phyloP scores from a whole-genome alignment of 2,888 invertebrate genomes.

The Ischnura elegans region DNA sequence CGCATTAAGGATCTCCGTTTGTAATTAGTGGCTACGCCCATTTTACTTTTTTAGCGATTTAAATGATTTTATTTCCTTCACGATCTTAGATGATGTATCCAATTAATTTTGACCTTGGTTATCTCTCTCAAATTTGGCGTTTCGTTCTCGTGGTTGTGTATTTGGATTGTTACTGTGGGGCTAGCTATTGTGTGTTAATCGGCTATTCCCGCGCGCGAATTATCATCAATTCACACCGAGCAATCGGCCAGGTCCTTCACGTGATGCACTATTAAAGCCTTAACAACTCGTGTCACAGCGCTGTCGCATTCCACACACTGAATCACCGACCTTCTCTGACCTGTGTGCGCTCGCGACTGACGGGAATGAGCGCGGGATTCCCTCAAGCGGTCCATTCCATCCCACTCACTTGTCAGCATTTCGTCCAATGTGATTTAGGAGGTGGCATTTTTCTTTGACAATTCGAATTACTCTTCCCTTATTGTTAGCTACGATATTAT shows the following conservation, averaged over 20 bases:
- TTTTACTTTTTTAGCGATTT: too few relatives aligned
- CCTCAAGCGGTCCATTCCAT: neutral
- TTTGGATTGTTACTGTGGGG: too few relatives aligned
- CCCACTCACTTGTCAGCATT: neutral
- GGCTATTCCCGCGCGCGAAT: neutral
- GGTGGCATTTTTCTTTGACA: too few relatives aligned
- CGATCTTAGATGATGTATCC: too few relatives aligned
- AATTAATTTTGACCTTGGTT: too few relatives aligned
- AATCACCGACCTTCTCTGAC: neutral
- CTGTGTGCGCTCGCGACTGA: neutral
- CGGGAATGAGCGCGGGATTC: neutral
- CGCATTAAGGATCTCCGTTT: too few relatives aligned
- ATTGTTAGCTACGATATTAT: too few relatives aligned
- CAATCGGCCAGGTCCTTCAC: neutral
- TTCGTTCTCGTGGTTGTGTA: too few relatives aligned
- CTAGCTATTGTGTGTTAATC: conserved; percentile 56
- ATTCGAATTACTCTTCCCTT: too few relatives aligned
- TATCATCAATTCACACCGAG: neutral
- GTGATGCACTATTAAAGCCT: neutral
- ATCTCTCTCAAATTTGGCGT: too few relatives aligned
- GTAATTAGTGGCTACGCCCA: too few relatives aligned
- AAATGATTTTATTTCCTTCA: too few relatives aligned
- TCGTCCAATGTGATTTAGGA: neutral
- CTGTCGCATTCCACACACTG: neutral
- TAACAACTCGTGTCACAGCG: neutral